Conservation (phyloP, 2,888 invertebrate species). For the Caenorhabditis parvicauda region DNA sequence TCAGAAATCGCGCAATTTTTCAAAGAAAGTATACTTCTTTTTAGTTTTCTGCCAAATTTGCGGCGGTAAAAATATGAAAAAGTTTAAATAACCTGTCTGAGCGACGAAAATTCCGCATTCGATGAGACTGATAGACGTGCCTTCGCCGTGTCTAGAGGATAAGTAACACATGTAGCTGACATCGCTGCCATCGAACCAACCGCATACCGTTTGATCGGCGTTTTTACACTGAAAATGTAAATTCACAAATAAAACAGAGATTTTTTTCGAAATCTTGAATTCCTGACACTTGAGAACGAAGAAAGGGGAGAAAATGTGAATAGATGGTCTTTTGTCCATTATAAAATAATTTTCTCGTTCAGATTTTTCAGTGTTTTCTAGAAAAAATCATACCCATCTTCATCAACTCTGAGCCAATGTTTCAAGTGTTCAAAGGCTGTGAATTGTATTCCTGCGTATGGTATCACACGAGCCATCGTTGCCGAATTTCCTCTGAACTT, state of each 20-base stretch:
- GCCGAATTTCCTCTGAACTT: constrained; percentile 94
- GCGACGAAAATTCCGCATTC: constrained; percentile 27
- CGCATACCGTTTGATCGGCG: constrained; percentile 72
- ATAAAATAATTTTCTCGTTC: constrained; percentile 1
- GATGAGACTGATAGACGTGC: constrained; percentile 64
- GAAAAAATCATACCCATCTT: constrained; percentile 30
- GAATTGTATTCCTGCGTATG: constrained; percentile 96
- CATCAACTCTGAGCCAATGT: constrained; percentile 69
- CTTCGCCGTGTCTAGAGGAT: constrained; percentile 91
- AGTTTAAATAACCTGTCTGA: constrained; percentile 13
- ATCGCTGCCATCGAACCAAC: constrained; percentile 93
- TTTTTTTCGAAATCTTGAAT: background rate
- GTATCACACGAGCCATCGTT: constrained; percentile 92
- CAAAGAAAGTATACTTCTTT: no score
- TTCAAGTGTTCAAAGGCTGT: constrained; percentile 97
- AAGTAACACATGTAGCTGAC: constrained; percentile 88
- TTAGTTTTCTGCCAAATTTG: no score
- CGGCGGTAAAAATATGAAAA: background rate
- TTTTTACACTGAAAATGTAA: constrained; percentile 56
- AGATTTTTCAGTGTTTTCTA: constrained; percentile 2
- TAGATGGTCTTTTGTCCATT: background rate
- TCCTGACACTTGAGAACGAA: background rate
- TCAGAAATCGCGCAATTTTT: no score
- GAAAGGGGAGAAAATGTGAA: background rate
- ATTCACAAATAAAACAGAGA: background rate